Base-by-base conservation (phyloP, 2,888 invertebrate species). In the Lepas anatifera region DNA sequence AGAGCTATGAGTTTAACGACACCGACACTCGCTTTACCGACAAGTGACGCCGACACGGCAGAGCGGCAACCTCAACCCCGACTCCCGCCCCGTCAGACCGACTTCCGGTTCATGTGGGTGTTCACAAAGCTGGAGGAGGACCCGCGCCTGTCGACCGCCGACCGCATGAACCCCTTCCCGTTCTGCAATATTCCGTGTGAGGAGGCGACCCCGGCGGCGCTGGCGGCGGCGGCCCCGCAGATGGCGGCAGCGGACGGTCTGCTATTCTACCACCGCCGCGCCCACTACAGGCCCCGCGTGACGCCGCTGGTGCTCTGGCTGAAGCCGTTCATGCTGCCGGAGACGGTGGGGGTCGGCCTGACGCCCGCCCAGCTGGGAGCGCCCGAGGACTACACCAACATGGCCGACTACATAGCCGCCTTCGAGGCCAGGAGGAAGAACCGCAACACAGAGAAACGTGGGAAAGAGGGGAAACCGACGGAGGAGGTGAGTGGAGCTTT, bases 251-350 rank as follows among this genome's bases (percentile, higher is more conserved):
- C 48, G 4, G 97, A 97, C 80, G 98, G 98, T 0, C 78, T 95
- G 48, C 81, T 97, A 69, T 97, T 98, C 81, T 98, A 90, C 80
- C 95, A 97, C 80, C 89, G 88, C 76, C 83, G 86, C 72, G 86
- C 88, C 0, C 87, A 87, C 75, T 98, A 98, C 77, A 84, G 85
- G 11, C 82, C 86, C 69, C 93, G 92, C 3, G 80, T 84, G 68
- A 92, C 94, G 0, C 95, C 97, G 0, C 81, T 98, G 13, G 93
- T 96, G 1, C 89, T 89, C 1, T 98, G 97, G 97, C 81, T 98
- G 2, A 93, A 89, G 77, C 86, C 90, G 0, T 94, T 85, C 78
- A 95, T 96, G 95, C 77, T 95, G 13, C 85, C 87, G 1, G 93
- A 95, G 63, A 29, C 52, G 52, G 52, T 52, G 52, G 52, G 52